Conservation (phyloP, 2,113 vertebrate genomes). For the Tragelaphus strepsiceros region DNA sequence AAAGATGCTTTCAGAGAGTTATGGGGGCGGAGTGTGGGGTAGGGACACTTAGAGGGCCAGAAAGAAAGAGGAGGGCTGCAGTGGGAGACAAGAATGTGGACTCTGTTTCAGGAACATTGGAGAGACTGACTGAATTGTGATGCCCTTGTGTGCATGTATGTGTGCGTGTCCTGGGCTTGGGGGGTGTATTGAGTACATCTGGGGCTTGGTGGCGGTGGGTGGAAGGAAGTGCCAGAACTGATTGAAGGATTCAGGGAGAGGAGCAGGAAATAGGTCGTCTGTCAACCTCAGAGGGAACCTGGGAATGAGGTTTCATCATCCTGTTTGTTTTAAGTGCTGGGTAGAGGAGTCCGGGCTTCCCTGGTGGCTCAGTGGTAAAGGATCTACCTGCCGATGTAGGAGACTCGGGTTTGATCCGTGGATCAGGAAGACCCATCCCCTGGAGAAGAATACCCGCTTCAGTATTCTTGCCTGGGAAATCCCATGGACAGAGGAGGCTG, state of each 20-base stretch:
- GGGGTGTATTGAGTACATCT: background rate
- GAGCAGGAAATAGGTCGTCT: background rate
- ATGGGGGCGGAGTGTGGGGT: background rate
- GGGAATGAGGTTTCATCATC: background rate
- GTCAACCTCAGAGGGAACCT: background rate
- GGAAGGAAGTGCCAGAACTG: background rate
- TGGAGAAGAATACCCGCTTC: background rate
- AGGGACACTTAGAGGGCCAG: background rate
- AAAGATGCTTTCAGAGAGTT: background rate
- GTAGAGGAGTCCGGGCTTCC: background rate
- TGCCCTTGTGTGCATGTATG: no score
- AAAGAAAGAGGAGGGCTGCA: no score
- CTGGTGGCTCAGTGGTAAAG: background rate
- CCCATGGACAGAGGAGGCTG: background rate
- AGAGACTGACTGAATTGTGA: background rate
- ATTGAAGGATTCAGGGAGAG: background rate
- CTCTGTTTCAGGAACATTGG: background rate
- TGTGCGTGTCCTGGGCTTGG: background rate
- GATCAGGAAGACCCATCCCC: background rate
- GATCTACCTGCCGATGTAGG: background rate
- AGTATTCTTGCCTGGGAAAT: background rate
- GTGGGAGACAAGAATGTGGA: background rate
- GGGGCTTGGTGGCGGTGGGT: background rate
- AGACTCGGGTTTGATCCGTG: background rate
- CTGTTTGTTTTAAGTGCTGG: background rate